These are phyloP conservation scores for Cosmia pyralina DNA, from an alignment of 2,888 invertebrate genomes.

Conservation along the genomic window DNA sequence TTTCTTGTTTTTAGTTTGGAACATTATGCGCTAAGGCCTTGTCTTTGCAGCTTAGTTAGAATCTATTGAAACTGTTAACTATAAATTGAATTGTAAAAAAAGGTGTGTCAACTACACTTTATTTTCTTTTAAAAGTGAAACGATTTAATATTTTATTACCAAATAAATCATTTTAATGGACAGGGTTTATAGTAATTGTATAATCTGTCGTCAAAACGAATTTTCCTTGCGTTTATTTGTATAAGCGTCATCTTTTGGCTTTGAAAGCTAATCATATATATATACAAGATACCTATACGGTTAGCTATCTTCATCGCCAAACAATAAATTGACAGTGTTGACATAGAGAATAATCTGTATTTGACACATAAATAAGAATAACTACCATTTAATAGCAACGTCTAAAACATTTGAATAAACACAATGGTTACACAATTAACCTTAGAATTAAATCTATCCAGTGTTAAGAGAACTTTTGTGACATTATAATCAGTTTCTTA, in stretches of 20 bases:
- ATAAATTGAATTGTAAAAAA: constrained; percentile 14
- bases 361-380: constrained; percentile 1
- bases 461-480: constrained; percentile 2
- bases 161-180: constrained; percentile 22
- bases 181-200: not conserved
- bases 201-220: not conserved
- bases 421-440: constrained; percentile 11
- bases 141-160: not conserved
- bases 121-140: constrained; percentile 5
- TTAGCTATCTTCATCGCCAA: not conserved
- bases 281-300: constrained; percentile 16
- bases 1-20: not conserved
- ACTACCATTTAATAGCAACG: not conserved
- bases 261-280: constrained; percentile 14
- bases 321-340: not conserved
- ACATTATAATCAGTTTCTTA: constrained; percentile 43
- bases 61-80: not conserved
- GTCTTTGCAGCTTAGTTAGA: not conserved
- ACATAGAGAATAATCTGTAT: constrained; percentile 17
- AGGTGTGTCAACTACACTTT: constrained; percentile 1
- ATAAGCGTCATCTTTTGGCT: constrained; percentile 11
- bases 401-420: not conserved
- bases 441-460: constrained; percentile 16
- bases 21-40: not conserved
- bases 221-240: constrained; percentile 23